Conservation (phyloP, 2,113 vertebrate species). For the Mirounga angustirostris region DNA sequence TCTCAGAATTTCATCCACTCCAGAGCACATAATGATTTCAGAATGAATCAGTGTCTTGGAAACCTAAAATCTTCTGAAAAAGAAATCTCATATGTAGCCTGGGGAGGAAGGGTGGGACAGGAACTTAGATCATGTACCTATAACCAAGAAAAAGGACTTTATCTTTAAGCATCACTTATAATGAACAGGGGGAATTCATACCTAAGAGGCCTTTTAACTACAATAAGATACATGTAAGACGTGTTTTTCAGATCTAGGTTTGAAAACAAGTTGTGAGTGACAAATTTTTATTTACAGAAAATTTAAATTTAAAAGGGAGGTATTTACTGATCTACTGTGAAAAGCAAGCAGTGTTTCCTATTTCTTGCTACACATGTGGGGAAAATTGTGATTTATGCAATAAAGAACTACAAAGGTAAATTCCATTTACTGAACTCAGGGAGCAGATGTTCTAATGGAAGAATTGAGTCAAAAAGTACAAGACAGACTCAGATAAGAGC, state of each 20-base stretch:
- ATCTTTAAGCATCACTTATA: neutral
- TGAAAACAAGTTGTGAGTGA: neutral
- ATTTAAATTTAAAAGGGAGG: neutral
- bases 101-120: neutral
- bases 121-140: neutral
- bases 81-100: neutral
- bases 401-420: neutral
- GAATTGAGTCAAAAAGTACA: neutral
- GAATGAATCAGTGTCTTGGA: neutral
- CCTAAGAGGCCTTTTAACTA: neutral
- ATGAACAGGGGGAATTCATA: neutral
- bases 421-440: neutral
- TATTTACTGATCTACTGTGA: neutral
- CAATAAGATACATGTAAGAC: neutral
- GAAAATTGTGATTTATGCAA: neutral
- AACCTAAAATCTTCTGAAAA: neutral
- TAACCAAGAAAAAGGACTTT: neutral
- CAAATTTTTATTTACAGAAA: constrained; percentile 24
- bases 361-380: neutral
- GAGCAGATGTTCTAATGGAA: neutral
- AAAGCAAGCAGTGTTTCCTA: neutral
- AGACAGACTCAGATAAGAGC: neutral
- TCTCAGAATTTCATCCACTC: constrained; percentile 53
- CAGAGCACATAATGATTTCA: neutral
- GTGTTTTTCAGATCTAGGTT: neutral